A percentile compares a stretch with the other conserved stretches of the same genome.
phyloP scores from a whole-genome alignment of 2,797 vertebrate species.

The Huso huso region DNA sequence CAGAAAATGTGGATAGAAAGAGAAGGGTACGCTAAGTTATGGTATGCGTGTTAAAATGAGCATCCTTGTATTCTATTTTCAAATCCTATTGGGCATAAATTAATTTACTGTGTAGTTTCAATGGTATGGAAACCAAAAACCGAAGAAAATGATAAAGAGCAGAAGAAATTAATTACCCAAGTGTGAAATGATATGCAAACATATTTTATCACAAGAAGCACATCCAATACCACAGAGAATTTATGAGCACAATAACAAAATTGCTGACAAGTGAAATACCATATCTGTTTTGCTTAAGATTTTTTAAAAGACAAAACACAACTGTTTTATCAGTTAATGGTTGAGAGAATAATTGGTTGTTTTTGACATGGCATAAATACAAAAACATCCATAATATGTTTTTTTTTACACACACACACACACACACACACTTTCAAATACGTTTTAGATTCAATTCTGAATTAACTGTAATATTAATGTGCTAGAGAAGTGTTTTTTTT shows the following conservation, averaged over 20 bases:
- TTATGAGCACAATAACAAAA: slow-evolving; percentile 15
- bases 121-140: slow-evolving; percentile 21
- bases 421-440: too few relatives aligned
- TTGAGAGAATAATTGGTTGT: too few relatives aligned
- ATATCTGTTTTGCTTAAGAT: slow-evolving; percentile 42
- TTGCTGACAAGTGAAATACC: slow-evolving; percentile 19
- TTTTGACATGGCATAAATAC: too few relatives aligned
- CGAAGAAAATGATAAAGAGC: slow-evolving; percentile 11
- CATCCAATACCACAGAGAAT: slow-evolving; percentile 34
- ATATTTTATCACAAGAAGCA: slow-evolving; percentile 29
- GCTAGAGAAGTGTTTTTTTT: too few relatives aligned
- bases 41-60: too few relatives aligned
- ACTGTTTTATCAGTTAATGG: neutral
- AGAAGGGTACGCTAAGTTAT: too few relatives aligned
- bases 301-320: slow-evolving; percentile 26
- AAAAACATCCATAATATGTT: too few relatives aligned
- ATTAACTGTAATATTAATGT: too few relatives aligned
- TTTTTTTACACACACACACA: too few relatives aligned
- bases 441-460: too few relatives aligned
- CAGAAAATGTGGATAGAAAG: too few relatives aligned
- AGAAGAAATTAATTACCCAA: slow-evolving; percentile 33
- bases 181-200: slow-evolving; percentile 42
- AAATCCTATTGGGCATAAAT: slow-evolving; percentile 11
- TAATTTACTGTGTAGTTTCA: slow-evolving; percentile 33
- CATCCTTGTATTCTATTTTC: neutral